Evolutionary conservation across 23 tunicate species (phyloP).

Genomic region (Styela clava): DNA sequence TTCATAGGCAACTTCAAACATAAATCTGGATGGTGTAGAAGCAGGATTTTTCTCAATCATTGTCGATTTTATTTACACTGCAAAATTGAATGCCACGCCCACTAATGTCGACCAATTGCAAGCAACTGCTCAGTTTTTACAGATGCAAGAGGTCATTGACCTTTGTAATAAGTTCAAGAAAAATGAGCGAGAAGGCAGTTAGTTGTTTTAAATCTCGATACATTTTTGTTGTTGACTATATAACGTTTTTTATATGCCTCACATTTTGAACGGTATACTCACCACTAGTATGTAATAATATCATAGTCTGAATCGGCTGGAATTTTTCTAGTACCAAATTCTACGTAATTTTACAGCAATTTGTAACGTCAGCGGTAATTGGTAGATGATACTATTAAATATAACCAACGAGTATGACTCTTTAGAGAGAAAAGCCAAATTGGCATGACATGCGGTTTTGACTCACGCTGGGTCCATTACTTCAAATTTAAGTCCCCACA

Average conservation of each 20-base stretch:
- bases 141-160: conserved; percentile 55
- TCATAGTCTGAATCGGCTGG: no score
- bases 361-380: no score
- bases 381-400: no score
- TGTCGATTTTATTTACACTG: conserved; percentile 61
- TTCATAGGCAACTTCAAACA: conserved; percentile 19
- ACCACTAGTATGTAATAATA: background rate
- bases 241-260: background rate
- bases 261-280: background rate
- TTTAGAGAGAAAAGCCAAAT: no score
- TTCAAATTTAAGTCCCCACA: background rate
- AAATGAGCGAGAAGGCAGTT: conserved; percentile 4
- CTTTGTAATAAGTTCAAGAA: conserved; percentile 46
- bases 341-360: background rate
- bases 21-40: conserved; percentile 72
- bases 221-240: background rate
- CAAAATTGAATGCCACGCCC: conserved; percentile 40
- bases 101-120: conserved; percentile 61
- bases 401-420: no score
- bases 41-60: conserved; percentile 36
- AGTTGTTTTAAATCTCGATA: background rate
- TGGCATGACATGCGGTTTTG: no score
- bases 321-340: background rate
- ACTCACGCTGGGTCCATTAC: no score
- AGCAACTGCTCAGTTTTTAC: conserved; percentile 42